Conservation (phyloP, 92 coral and sea anemone genomes). For the Pocillopora grandis region DNA sequence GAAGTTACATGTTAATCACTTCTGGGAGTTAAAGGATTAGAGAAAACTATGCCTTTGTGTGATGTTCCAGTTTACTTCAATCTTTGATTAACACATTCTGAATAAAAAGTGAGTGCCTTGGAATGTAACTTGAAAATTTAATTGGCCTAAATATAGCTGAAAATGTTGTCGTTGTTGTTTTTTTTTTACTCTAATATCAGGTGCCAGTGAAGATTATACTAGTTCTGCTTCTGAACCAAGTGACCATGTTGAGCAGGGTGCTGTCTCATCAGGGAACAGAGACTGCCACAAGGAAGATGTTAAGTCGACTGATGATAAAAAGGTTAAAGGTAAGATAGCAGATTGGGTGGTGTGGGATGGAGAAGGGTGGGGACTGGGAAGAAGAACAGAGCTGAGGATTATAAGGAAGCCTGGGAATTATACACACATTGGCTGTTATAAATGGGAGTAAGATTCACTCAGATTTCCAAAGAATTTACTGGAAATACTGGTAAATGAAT, state of each 20-base stretch:
- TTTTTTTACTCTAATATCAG: background rate
- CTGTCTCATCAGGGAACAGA: background rate
- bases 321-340: background rate
- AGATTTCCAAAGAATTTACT: too few species aligned
- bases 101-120: background rate
- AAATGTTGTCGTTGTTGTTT: background rate
- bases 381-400: background rate
- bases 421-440: too few species aligned
- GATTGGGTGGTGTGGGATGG: background rate
- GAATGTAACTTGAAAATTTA: too few species aligned
- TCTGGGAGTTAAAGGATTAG: too few species aligned
- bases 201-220: conserved; percentile 14
- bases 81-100: background rate
- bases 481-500: too few species aligned
- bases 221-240: conserved; percentile 25
- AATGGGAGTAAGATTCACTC: too few species aligned
- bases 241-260: background rate
- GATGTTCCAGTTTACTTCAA: background rate
- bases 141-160: background rate
- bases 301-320: background rate
- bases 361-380: conserved; percentile 1
- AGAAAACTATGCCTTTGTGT: too few species aligned
- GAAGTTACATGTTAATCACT: too few species aligned
- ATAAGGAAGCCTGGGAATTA: too few species aligned
- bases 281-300: background rate